Percentiles rank a stretch among this genome's conserved stretches.
Evolutionary conservation across 1,140 invertebrate genomes (phyloP).

Genomic region (Bemisia tabaci): DNA sequence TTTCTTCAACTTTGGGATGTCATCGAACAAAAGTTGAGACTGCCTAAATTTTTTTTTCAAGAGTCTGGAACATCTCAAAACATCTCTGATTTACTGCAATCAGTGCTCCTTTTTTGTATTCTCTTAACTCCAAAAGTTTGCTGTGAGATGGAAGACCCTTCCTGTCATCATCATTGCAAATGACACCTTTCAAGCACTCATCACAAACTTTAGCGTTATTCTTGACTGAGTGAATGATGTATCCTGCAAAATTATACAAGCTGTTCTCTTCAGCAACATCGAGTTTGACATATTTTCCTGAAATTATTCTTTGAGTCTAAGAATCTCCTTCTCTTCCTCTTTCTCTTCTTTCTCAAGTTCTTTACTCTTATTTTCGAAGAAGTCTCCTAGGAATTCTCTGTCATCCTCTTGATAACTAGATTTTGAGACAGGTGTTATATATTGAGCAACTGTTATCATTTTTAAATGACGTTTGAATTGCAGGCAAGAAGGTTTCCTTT

Average conservation of each 20-base stretch:
- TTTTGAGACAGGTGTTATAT: slow-evolving; percentile 16
- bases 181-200: not conserved
- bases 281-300: not conserved
- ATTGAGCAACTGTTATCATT: slow-evolving; percentile 18
- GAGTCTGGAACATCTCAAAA: slow-evolving; percentile 1
- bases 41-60: not conserved
- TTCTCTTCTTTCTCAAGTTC: not conserved
- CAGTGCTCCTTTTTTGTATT: slow-evolving; percentile 4
- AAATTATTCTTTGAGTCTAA: not conserved
- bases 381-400: slow-evolving; percentile 13
- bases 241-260: slow-evolving; percentile 1
- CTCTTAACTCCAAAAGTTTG: slow-evolving; percentile 1
- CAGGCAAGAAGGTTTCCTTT: slow-evolving; percentile 14
- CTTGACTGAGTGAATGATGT: not conserved
- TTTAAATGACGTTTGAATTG: slow-evolving; percentile 20
- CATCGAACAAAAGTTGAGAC: not conserved
- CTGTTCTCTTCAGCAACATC: slow-evolving; percentile 1
- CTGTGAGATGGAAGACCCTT: not conserved
- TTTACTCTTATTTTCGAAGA: slow-evolving; percentile 5
- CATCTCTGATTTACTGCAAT: slow-evolving; percentile 2
- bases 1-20: not conserved
- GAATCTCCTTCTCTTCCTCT: too few species aligned
- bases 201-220: slow-evolving; percentile 2
- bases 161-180: not conserved
- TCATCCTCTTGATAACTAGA: slow-evolving; percentile 18